Evolutionary conservation across 2,888 invertebrate species (phyloP).

Genomic region (Hylaea fasciaria): DNA sequence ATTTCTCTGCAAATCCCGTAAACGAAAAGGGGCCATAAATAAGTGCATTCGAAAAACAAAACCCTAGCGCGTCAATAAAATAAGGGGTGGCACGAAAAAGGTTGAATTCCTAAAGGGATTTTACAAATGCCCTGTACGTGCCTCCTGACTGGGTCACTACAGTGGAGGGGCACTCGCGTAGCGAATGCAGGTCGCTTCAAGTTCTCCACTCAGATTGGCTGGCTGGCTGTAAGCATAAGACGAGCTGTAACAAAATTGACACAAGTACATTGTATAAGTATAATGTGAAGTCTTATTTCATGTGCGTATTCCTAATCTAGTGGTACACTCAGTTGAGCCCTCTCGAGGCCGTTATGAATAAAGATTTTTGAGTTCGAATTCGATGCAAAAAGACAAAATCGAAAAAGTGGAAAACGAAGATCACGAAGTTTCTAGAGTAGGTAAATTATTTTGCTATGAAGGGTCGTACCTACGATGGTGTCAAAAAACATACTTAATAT

Average conservation of each 20-base stretch:
- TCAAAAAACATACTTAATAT: no score
- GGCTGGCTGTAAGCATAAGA: neutral
- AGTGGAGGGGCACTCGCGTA: slow-evolving; percentile 23
- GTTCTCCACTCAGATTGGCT: slow-evolving; percentile 38
- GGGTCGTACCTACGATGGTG: no score
- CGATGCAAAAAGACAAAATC: no score
- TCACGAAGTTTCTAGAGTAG: no score
- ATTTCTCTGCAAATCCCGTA: slow-evolving; percentile 2
- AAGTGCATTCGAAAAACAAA: slow-evolving; percentile 46
- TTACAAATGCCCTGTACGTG: slow-evolving; percentile 64
- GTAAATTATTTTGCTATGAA: no score
- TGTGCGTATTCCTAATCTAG: no score
- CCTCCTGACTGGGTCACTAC: slow-evolving; percentile 54
- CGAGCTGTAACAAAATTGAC: neutral
- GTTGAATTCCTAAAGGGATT: slow-evolving; percentile 50
- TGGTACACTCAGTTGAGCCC: no score
- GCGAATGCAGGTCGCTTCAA: slow-evolving; percentile 11
- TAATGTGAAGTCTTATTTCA: no score
- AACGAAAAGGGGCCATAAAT: slow-evolving; percentile 32
- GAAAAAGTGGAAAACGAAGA: no score
- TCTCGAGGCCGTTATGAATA: no score
- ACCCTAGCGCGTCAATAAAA: slow-evolving; percentile 52
- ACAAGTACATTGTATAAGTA: no score
- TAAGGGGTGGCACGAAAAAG: slow-evolving; percentile 51
- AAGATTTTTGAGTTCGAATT: no score